Evolutionary conservation across 2,888 invertebrate genomes (phyloP), one percentile per base, ranked within the genome.

Genomic region (Lasius platythorax): DNA sequence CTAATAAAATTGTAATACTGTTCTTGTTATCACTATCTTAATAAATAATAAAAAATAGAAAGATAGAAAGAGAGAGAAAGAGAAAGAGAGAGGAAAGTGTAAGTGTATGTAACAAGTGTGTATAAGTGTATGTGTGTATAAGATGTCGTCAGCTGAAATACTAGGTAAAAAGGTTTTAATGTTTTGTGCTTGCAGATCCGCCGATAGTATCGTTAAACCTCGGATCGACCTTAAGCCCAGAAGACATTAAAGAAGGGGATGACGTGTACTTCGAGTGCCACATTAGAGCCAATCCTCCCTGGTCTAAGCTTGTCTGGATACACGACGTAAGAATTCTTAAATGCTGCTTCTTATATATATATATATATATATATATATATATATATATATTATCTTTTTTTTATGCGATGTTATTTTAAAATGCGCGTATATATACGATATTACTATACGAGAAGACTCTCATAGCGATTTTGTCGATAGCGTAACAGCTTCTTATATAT

Each of bases 241-340:
- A 97, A 89, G 98, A 98, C 96, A 98, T 98, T 96, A 98, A 98
- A 95, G 98, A 98, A 95, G 98, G 98, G 75, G 98, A 98, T 93
- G 98, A 98, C 95, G 98, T 98, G 85, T 98, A 98, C 96, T 98
- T 98, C 95, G 98, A 98, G 96, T 98, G 98, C 95, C 98, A 98
- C 96, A 98, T 98, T 93, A 97, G 97, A 93, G 97, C 98, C 92
- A 98, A 98, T 96, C 98, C 98, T 56, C 97, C 97, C 87, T 98
- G 97, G 96, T 96, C 97, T 93, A 97, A 98, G 93, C 96, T 98
- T 88, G 97, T 97, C 90, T 98, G 98, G 98, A 96, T 98, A 91
- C 98, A 98, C 93, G 97, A 98, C 94, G 98, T 98, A 95, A 97
- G 98, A 97, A 92, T 79, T 56, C 43, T 79, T 73, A 61, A 81